Evolutionary conservation across 2,888 invertebrate species (phyloP).

Genomic region (Epinotia nisella): DNA sequence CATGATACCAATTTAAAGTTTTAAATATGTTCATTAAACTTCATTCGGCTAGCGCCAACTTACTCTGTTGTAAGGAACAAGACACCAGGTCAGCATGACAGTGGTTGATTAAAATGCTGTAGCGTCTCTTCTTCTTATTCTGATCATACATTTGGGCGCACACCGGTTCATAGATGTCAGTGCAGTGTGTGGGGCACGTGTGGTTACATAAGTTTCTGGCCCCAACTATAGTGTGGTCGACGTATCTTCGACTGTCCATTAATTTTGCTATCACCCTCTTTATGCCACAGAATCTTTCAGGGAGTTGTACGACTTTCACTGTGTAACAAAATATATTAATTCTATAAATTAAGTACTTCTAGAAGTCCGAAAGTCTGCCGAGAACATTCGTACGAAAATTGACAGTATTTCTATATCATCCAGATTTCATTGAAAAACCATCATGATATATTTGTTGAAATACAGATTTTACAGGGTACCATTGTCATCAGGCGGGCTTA

Average conservation of each 20-base stretch:
- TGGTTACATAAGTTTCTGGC: constrained; percentile 20
- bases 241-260: background rate
- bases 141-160: background rate
- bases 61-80: constrained; percentile 17
- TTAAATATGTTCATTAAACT: background rate
- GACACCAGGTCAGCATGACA: constrained; percentile 26
- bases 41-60: background rate
- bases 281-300: constrained; percentile 10
- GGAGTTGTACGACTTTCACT: constrained; percentile 7
- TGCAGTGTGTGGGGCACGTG: constrained; percentile 30
- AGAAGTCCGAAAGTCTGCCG: background rate
- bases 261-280: background rate
- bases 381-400: no score
- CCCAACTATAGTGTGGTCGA: constrained; percentile 6
- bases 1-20: background rate
- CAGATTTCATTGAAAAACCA: no score
- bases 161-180: constrained; percentile 22
- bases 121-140: background rate
- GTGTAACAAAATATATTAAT: background rate
- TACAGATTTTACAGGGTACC: no score
- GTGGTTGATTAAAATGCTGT: constrained; percentile 15
- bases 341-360: background rate
- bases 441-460: no score
- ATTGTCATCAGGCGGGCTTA: no score
- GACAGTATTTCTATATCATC: no score